phyloP scores from a whole-genome alignment of 2,888 invertebrate species.

The Volucella inflata region DNA sequence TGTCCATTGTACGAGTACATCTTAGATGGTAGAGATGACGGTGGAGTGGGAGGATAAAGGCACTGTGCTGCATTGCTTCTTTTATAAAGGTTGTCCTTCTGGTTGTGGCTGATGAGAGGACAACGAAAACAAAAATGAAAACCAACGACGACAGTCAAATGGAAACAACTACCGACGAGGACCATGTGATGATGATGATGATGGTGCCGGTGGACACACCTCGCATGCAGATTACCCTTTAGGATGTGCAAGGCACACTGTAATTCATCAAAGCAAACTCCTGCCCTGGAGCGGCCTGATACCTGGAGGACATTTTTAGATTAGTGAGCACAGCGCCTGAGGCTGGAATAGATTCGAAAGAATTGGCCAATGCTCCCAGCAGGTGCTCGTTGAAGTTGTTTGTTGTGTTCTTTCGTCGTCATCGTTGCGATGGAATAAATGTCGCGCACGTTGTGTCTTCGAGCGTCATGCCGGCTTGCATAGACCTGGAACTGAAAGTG shows the following conservation, averaged over 20 bases:
- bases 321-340: slow-evolving; percentile 29
- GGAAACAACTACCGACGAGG: background rate
- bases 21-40: background rate
- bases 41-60: background rate
- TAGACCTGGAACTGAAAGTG: slow-evolving; percentile 28
- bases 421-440: slow-evolving; percentile 34
- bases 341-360: slow-evolving; percentile 25
- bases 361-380: slow-evolving; percentile 69
- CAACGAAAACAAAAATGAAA: background rate
- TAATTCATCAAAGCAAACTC: slow-evolving; percentile 69
- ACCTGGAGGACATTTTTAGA: slow-evolving; percentile 56
- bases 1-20: slow-evolving; percentile 59
- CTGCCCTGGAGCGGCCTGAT: slow-evolving; percentile 55
- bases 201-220: slow-evolving; percentile 67
- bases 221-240: slow-evolving; percentile 71
- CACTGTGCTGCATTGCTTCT: slow-evolving; percentile 10
- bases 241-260: slow-evolving; percentile 54
- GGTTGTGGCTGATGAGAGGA: background rate
- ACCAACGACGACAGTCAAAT: too few relatives aligned
- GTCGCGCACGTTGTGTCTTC: slow-evolving; percentile 23
- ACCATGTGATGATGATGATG: slow-evolving; percentile 23
- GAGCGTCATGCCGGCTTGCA: background rate
- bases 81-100: slow-evolving; percentile 51
- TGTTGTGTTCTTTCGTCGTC: slow-evolving; percentile 32
- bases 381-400: slow-evolving; percentile 59